Conservation (phyloP, 1,140 invertebrate genomes). For the Atta cephalotes region DNA sequence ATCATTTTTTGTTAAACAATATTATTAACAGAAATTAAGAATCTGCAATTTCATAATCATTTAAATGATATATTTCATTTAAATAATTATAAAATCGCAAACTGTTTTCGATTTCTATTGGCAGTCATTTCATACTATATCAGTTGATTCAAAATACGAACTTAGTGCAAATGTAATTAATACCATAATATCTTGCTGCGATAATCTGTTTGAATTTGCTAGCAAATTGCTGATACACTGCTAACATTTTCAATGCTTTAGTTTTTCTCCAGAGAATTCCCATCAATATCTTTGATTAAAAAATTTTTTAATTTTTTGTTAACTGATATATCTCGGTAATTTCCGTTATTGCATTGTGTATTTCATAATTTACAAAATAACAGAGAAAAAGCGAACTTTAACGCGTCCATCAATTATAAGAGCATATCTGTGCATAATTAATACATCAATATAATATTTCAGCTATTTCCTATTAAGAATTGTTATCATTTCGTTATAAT, state of each 20-base stretch:
- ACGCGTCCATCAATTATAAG: background rate
- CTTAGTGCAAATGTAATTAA: background rate
- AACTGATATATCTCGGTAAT: slow-evolving; percentile 19
- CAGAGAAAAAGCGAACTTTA: background rate
- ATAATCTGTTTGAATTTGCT: background rate
- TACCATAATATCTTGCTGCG: background rate
- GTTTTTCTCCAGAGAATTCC: background rate
- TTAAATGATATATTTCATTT: background rate
- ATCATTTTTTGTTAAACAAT: background rate
- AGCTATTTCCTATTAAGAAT: background rate
- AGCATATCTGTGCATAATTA: too few species aligned
- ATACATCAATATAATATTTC: too few species aligned
- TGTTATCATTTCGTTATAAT: background rate
- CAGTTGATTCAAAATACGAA: background rate
- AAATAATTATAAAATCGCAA: background rate
- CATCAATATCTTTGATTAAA: slow-evolving; percentile 14
- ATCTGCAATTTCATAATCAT: background rate
- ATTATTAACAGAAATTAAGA: background rate
- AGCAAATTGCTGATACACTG: background rate
- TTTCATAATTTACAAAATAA: slow-evolving; percentile 27
- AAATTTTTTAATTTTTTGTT: background rate
- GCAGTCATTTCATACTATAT: background rate
- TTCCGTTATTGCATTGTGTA: background rate
- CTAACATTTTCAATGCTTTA: background rate
- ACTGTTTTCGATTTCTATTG: background rate